These are phyloP conservation scores for Notiomystis cincta DNA, from an alignment of 2,113 vertebrate species.

Conservation along the genomic window DNA sequence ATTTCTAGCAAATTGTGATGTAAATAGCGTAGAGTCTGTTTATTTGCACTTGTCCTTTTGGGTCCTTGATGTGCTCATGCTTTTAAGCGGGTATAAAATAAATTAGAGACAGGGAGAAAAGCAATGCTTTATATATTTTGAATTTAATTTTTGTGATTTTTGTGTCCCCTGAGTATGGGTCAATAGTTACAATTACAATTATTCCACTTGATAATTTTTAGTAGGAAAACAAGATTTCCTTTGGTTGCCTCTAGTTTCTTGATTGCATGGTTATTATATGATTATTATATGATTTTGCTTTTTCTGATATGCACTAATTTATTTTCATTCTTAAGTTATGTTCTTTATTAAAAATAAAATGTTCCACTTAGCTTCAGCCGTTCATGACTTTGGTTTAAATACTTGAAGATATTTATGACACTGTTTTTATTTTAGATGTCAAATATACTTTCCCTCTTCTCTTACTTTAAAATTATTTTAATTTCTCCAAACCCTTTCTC, in stretches of 20 bases:
- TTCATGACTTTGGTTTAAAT: background rate
- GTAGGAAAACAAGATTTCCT: background rate
- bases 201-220: background rate
- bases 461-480: background rate
- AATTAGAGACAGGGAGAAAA: background rate
- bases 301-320: background rate
- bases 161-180: background rate
- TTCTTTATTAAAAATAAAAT: background rate
- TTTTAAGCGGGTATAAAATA: background rate
- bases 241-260: background rate
- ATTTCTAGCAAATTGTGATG: background rate
- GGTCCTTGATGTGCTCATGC: background rate
- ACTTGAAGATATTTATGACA: background rate
- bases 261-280: background rate
- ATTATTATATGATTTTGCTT: background rate
- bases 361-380: background rate
- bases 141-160: background rate
- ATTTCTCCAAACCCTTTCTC: background rate
- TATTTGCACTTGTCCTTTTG: background rate
- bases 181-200: background rate
- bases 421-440: background rate
- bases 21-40: background rate
- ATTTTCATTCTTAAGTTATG: background rate
- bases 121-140: background rate
- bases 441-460: background rate